Percentiles rank a stretch among this genome's conserved stretches.
These are phyloP conservation scores for Pemphredon lugubris DNA, from an alignment of 2,888 invertebrate genomes.

Conservation along the genomic window DNA sequence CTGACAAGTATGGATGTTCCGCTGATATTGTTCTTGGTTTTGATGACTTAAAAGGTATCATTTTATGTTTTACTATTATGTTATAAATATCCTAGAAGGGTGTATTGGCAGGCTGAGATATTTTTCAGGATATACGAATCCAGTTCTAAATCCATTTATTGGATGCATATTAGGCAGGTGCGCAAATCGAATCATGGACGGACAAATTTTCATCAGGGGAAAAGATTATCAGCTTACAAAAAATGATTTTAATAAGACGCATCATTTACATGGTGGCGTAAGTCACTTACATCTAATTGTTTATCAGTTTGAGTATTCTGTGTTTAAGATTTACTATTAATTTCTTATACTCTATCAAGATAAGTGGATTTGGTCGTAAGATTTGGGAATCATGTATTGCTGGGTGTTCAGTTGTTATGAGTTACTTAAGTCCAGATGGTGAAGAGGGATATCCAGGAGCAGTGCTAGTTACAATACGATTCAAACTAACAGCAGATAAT, in stretches of 20 bases:
- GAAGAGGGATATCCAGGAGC: constrained; percentile 85
- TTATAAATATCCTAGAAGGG: no score
- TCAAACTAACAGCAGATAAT: constrained; percentile 82
- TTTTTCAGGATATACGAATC: constrained; percentile 85
- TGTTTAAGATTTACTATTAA: no score
- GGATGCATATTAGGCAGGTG: constrained; percentile 93
- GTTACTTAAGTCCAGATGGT: constrained; percentile 82
- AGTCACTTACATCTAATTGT: constrained; percentile 82
- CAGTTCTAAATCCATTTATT: constrained; percentile 88
- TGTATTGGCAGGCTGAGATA: no score
- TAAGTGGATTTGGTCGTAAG: constrained; percentile 71
- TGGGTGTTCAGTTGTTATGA: constrained; percentile 79
- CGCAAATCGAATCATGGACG: constrained; percentile 90
- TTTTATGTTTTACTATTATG: no score
- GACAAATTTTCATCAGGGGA: constrained; percentile 86
- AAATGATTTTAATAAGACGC: constrained; percentile 85
- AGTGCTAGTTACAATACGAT: constrained; percentile 82
- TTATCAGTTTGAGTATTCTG: background rate
- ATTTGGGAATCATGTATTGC: constrained; percentile 82
- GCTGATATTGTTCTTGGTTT: constrained; percentile 92
- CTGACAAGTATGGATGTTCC: constrained; percentile 87
- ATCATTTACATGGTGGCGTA: constrained; percentile 91
- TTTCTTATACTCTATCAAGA: constrained; percentile 41
- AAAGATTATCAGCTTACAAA: constrained; percentile 86
- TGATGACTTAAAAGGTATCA: constrained; percentile 87